Percentiles rank a stretch among this genome's conserved stretches.
These are phyloP conservation scores for Cryptus viduatorius DNA, from an alignment of 2,888 invertebrate genomes.

Conservation along the genomic window DNA sequence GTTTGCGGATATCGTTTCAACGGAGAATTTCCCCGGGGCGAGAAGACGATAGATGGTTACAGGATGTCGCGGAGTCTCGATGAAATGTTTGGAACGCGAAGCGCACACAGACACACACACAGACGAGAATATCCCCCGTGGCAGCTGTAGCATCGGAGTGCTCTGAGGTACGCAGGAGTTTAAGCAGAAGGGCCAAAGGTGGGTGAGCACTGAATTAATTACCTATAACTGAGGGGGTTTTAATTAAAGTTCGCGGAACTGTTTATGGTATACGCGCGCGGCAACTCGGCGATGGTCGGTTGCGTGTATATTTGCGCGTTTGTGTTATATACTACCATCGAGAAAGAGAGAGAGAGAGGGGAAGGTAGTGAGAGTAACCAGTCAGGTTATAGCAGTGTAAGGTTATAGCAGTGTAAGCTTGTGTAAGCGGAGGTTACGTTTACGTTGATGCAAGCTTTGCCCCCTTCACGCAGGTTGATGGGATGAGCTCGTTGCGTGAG, in stretches of 20 bases:
- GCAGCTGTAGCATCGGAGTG: constrained; percentile 44
- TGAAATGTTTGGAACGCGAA: constrained; percentile 50
- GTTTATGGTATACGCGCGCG: constrained; percentile 70
- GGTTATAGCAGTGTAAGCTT: constrained; percentile 25
- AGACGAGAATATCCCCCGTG: background rate
- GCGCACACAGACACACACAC: background rate
- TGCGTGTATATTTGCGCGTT: constrained; percentile 59
- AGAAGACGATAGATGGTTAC: constrained; percentile 26
- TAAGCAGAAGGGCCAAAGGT: constrained; percentile 47
- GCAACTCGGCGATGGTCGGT: constrained; percentile 57
- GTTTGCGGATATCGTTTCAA: constrained; percentile 5
- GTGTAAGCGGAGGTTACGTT: constrained; percentile 6
- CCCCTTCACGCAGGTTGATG: background rate
- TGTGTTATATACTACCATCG: constrained; percentile 41
- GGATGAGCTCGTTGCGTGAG: constrained; percentile 47
- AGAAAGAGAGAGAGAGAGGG: constrained; percentile 21
- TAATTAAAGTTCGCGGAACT: constrained; percentile 77
- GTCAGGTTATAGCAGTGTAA: constrained; percentile 14
- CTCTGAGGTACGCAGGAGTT: constrained; percentile 41
- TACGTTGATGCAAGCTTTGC: constrained; percentile 38
- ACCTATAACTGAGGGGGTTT: constrained; percentile 74
- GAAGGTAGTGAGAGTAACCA: constrained; percentile 1
- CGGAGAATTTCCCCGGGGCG: background rate
- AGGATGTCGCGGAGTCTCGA: constrained; percentile 34
- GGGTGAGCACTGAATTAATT: constrained; percentile 73